Conservation (phyloP, 2,888 invertebrate genomes). For the Drosophila neutralis region DNA sequence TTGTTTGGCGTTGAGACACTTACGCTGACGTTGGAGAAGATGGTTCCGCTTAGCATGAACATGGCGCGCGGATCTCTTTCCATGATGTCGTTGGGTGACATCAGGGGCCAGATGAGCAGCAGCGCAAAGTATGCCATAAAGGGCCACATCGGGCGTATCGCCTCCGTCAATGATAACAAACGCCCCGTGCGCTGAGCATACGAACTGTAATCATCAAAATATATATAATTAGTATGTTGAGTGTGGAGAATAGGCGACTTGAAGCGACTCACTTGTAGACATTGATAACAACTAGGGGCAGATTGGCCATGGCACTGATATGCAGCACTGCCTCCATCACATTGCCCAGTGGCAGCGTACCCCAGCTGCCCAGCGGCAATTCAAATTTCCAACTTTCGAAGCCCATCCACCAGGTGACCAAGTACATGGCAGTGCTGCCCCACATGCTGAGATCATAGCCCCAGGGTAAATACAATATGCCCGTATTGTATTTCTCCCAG, state of each 20-base stretch:
- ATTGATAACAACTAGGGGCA: conserved; percentile 96
- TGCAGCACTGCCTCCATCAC: conserved; percentile 94
- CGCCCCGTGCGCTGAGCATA: conserved; percentile 94
- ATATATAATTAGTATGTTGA: background rate
- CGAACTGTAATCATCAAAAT: conserved; percentile 86
- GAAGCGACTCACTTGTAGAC: conserved; percentile 90
- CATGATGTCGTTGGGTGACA: conserved; percentile 93
- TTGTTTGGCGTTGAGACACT: conserved; percentile 85
- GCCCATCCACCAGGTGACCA: conserved; percentile 88
- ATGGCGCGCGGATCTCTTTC: conserved; percentile 93
- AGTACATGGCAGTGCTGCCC: conserved; percentile 87
- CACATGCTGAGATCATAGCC: conserved; percentile 99
- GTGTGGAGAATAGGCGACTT: no score
- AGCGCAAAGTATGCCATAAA: conserved; percentile 90
- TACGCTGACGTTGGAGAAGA: conserved; percentile 99
- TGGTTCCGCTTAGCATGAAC: conserved; percentile 95
- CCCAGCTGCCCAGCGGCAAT: conserved; percentile 87
- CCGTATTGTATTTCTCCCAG: conserved; percentile 99
- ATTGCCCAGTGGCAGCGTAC: conserved; percentile 89
- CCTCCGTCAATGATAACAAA: conserved; percentile 91
- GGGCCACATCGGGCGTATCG: conserved; percentile 94
- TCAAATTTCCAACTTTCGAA: conserved; percentile 93
- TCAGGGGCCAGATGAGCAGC: conserved; percentile 92
- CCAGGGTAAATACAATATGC: conserved; percentile 97
- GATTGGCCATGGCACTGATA: conserved; percentile 93